Evolutionary conservation across 2,888 invertebrate species (phyloP).

Genomic region (Carpatolechia fugitivella): DNA sequence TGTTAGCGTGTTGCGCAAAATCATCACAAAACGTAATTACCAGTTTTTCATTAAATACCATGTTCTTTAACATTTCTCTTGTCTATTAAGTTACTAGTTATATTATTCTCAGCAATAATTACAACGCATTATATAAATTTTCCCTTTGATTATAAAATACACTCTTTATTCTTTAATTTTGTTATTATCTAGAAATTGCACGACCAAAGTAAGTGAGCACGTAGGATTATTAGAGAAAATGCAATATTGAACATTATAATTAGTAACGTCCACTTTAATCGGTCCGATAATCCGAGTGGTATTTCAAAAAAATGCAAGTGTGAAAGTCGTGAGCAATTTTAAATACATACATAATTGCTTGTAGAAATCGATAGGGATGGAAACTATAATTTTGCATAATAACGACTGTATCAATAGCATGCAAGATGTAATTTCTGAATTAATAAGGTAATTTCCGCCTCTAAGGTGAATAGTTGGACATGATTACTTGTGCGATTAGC

Average conservation of each 20-base stretch:
- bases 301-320: not conserved
- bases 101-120: conserved; percentile 9
- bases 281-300: not conserved
- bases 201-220: not conserved
- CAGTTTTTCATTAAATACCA: not conserved
- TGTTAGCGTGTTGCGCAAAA: conserved; percentile 18
- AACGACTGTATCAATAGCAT: conserved; percentile 4
- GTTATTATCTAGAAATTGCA: not conserved
- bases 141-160: not conserved
- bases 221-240: not conserved
- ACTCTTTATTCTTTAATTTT: not conserved
- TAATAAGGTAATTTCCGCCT: conserved; percentile 5
- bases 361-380: not conserved
- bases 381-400: not conserved
- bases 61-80: not conserved
- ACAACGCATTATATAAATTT: conserved; percentile 10
- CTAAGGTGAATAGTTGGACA: not conserved
- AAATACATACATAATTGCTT: not conserved
- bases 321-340: not conserved
- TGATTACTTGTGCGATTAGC: conserved; percentile 1
- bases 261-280: not conserved
- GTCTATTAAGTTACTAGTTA: conserved; percentile 2
- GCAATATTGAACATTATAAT: not conserved
- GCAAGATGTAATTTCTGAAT: conserved; percentile 5
- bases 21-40: conserved; percentile 2